Conservation (phyloP, 2,797 vertebrate genomes). For the Sebastes kiyomatsui region DNA sequence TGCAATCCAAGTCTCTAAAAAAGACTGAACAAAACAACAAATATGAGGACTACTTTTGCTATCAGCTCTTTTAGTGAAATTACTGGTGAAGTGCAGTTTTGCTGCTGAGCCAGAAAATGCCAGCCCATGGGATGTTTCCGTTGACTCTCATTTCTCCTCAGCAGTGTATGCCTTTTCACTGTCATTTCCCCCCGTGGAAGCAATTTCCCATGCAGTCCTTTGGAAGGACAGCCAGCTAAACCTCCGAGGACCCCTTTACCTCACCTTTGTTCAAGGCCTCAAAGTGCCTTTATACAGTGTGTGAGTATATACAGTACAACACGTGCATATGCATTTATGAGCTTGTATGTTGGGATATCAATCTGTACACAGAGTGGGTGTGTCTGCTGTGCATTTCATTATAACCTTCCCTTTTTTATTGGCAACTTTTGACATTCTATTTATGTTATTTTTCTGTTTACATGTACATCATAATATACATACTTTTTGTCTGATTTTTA, state of each 20-base stretch:
- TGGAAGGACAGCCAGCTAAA: constrained; percentile 40
- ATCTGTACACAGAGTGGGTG: neutral
- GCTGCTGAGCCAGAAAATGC: constrained; percentile 52
- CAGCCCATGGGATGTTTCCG: constrained; percentile 57
- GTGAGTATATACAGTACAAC: neutral
- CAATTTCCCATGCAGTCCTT: constrained; percentile 52
- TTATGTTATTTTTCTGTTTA: neutral
- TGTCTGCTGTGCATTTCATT: neutral
- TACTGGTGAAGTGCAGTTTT: constrained; percentile 39
- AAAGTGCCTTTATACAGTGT: constrained; percentile 35
- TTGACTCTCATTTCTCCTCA: constrained; percentile 66
- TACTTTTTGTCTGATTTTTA: neutral
- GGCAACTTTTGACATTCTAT: neutral
- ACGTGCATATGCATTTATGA: neutral
- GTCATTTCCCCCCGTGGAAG: constrained; percentile 64
- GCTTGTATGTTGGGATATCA: neutral
- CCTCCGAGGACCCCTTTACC: constrained; percentile 27
- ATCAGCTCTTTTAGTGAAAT: constrained; percentile 39
- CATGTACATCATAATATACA: neutral
- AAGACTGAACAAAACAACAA: neutral
- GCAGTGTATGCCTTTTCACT: constrained; percentile 53
- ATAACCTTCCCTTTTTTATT: neutral
- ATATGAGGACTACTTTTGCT: neutral
- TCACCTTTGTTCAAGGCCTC: constrained; percentile 55
- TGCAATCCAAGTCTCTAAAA: neutral